phyloP scores from a whole-genome alignment of 2,797 vertebrate genomes.

The Valencia hispanica region DNA sequence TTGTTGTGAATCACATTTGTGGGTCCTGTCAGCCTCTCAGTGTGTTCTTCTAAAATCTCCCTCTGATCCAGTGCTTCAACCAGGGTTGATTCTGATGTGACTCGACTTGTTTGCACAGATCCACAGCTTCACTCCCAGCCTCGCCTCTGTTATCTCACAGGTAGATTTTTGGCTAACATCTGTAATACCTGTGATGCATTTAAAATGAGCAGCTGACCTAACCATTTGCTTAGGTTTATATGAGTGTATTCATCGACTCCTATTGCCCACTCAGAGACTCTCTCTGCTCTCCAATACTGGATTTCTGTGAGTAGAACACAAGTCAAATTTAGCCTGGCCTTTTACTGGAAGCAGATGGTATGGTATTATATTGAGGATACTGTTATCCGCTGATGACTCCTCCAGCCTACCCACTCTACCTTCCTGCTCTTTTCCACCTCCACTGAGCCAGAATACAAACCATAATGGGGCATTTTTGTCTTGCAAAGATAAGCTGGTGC shows the following conservation, averaged over 20 bases:
- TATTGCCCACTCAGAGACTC: slow-evolving; percentile 65
- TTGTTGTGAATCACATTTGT: slow-evolving; percentile 47
- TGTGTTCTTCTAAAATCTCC: slow-evolving; percentile 17
- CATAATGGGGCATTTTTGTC: slow-evolving; percentile 58
- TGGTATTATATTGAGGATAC: slow-evolving; percentile 69
- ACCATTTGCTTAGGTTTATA: slow-evolving; percentile 63
- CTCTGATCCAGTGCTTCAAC: slow-evolving; percentile 22
- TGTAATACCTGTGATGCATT: slow-evolving; percentile 44
- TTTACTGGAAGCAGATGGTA: slow-evolving; percentile 74
- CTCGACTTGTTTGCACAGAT: slow-evolving; percentile 36
- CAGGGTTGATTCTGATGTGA: slow-evolving; percentile 38
- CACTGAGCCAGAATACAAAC: slow-evolving; percentile 61
- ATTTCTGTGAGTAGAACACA: slow-evolving; percentile 59
- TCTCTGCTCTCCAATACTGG: slow-evolving; percentile 57
- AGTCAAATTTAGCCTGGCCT: slow-evolving; percentile 66
- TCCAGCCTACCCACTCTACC: slow-evolving; percentile 66
- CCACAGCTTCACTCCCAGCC: slow-evolving; percentile 43
- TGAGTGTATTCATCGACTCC: slow-evolving; percentile 39
- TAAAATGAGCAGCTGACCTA: slow-evolving; percentile 53
- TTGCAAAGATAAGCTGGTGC: slow-evolving; percentile 36
- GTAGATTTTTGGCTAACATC: slow-evolving; percentile 48
- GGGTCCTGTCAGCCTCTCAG: slow-evolving; percentile 34
- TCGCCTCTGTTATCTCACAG: slow-evolving; percentile 40
- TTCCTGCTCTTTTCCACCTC: slow-evolving; percentile 67
- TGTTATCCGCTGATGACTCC: slow-evolving; percentile 72